Conservation (phyloP, 2,113 vertebrate species). For the Tichodroma muraria region DNA sequence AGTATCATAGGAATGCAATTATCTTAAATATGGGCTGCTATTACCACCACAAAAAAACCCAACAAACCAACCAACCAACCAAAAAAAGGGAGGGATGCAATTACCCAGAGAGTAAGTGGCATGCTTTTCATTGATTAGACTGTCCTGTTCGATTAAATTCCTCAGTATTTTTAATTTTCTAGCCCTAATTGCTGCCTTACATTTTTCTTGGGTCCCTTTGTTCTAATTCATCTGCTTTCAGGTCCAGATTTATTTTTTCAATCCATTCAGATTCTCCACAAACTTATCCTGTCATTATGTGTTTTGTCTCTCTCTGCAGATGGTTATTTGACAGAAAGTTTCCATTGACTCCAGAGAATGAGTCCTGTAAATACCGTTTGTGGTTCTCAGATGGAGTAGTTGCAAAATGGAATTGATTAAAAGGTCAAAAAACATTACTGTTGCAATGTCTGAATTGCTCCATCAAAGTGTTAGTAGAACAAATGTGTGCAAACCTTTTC, state of each 20-base stretch:
- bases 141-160: slow-evolving; percentile 67
- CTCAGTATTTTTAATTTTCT: slow-evolving; percentile 58
- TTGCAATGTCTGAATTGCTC: background rate
- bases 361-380: background rate
- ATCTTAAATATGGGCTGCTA: slow-evolving; percentile 66
- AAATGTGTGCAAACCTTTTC: slow-evolving; percentile 7
- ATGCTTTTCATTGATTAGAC: slow-evolving; percentile 70
- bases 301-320: slow-evolving; percentile 42
- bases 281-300: slow-evolving; percentile 48
- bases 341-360: background rate
- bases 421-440: slow-evolving; percentile 31
- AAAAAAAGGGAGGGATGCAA: slow-evolving; percentile 33
- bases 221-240: slow-evolving; percentile 60
- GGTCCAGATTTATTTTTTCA: slow-evolving; percentile 36
- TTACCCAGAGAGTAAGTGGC: slow-evolving; percentile 54
- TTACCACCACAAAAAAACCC: background rate
- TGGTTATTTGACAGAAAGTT: slow-evolving; percentile 51
- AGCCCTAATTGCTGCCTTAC: slow-evolving; percentile 45
- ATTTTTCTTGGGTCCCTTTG: slow-evolving; percentile 42
- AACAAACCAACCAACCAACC: background rate
- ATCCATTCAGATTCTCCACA: slow-evolving; percentile 15
- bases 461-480: slow-evolving; percentile 19
- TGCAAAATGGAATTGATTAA: slow-evolving; percentile 51
- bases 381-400: slow-evolving; percentile 7
- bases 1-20: slow-evolving; percentile 68